A percentile compares a stretch with the other conserved stretches of the same genome.
phyloP scores from a whole-genome alignment of 1,140 invertebrate species.

The Acarapis woodi region DNA sequence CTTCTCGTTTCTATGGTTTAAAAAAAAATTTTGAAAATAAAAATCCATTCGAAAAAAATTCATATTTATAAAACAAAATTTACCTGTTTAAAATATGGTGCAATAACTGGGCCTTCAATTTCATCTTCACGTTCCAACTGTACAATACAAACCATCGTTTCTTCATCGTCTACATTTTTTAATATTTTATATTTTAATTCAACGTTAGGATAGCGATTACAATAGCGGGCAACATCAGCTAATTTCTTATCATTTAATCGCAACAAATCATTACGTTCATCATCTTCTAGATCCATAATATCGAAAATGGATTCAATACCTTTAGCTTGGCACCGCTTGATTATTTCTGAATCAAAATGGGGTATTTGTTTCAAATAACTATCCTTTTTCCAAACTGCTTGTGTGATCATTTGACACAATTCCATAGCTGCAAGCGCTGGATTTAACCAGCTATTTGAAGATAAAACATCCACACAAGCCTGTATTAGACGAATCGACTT shows the following conservation, averaged over 20 bases:
- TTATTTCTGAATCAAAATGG: conserved; percentile 65
- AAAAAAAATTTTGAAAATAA: background rate
- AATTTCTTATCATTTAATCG: conserved; percentile 58
- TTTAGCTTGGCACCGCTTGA: conserved; percentile 69
- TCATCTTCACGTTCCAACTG: conserved; percentile 86
- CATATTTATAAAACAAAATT: conserved; percentile 10
- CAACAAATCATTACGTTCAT: conserved; percentile 54
- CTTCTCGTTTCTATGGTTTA: background rate
- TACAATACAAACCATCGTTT: conserved; percentile 57
- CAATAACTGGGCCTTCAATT: conserved; percentile 78
- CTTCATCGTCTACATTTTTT: conserved; percentile 59
- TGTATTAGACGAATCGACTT: conserved; percentile 60
- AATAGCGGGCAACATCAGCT: conserved; percentile 89
- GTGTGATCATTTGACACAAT: conserved; percentile 94
- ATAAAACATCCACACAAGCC: conserved; percentile 92
- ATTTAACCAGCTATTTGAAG: conserved; percentile 87
- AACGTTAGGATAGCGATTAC: conserved; percentile 95
- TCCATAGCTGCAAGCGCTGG: conserved; percentile 98
- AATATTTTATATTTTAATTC: conserved; percentile 78
- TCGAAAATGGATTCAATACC: conserved; percentile 88
- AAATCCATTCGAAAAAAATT: conserved; percentile 1
- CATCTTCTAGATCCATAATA: conserved; percentile 91
- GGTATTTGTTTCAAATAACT: conserved; percentile 89
- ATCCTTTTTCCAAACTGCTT: conserved; percentile 98
- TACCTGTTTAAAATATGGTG: conserved; percentile 85